Conservation (phyloP, 1,140 invertebrate genomes). For the roundworm (Caenorhabditis elegans) region WBcel235 BX284605.5:13005001-13005500, state of each 20-base stretch:
- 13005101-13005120: not conserved
- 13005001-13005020: not conserved
- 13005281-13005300: not conserved
- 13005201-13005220: not conserved
- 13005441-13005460: not conserved
- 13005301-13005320: conserved; percentile 3
- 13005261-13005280: not conserved
- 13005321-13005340: conserved; percentile 6
- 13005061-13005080: not conserved
- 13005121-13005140: not conserved
- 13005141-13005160: conserved; percentile 1
- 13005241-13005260: not conserved
- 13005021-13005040: conserved; percentile 23
- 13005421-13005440: not conserved
- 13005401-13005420: conserved; percentile 14
- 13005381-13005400: not conserved
- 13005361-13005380: not conserved
- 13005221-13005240: not conserved
- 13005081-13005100: not conserved
- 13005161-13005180: not conserved
- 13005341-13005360: conserved; percentile 12
- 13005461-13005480: not conserved
- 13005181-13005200: not conserved
- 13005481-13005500: not conserved
- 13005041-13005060: not conserved